Base-by-base conservation (phyloP, 2,113 vertebrate species). In the Tachysurus fulvidraco region DNA sequence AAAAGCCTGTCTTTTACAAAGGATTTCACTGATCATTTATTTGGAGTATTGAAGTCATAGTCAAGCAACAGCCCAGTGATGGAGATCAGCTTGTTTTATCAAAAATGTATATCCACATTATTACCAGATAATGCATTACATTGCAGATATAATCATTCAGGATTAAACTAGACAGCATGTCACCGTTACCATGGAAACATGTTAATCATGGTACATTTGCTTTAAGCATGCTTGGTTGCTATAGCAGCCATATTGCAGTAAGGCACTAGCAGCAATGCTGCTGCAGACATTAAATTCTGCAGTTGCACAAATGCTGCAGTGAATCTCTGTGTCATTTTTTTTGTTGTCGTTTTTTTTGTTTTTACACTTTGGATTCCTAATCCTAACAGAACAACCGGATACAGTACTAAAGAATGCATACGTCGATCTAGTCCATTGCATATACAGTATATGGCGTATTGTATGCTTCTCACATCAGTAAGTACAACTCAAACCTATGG, bases 231-330 rank as follows among this genome's bases (percentile, higher is more conserved):
- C 25, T 71, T 50, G 54, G 55, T 82, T 85, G 73, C 84, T 78
- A 62, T 67, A 44, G 86, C 52, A 80, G 25, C 23, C 23, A 21
- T 46, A 64, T 67, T 79, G 79, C 71, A 79, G 62, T 44, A 44
- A 55, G 46, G 17, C 59, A 55, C 62, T 52, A 83, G 57, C 76
- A 80, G 65, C 59, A 82, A 69, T 83, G 86, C 79, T 23, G 10
- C 83, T 79, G 83, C 81, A 81, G 74, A 11, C 19, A 60, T 57
- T 17, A 46, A 41, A 25, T 52, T 57, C 77, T 88, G 52, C 86
- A 88, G 71, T 87, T 44, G 74, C 52, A 83, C 19, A 65, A 71
- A 81, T 88, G 46, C 50, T 76, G 83, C 86, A 89, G n/a, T 83
- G 25, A 25, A 82, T 60, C n/a, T 80, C 25, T 30, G n/a, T n/a